These are phyloP conservation scores for fruit fly (Drosophila melanogaster) DNA, from an alignment of 1,140 invertebrate genomes.

Conservation along the genomic window Release_6_plus_ISO1_MT NC_004354.4:14684001-14684500, in stretches of 20 bases:
- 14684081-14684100: conserved; percentile 48
- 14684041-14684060: not conserved
- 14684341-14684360: conserved; percentile 26
- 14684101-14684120: conserved; percentile 38
- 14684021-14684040: conserved; percentile 23
- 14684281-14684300: conserved; percentile 54
- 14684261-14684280: conserved; percentile 46
- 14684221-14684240: not conserved
- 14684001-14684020: conserved; percentile 61
- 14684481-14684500: not conserved
- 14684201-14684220: not conserved
- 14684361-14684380: conserved; percentile 32
- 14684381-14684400: too few relatives aligned
- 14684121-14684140: conserved; percentile 77
- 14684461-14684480: conserved; percentile 6
- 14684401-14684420: conserved; percentile 25
- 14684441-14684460: conserved; percentile 12
- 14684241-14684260: conserved; percentile 23
- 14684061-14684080: too few relatives aligned
- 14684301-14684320: conserved; percentile 31
- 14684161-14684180: conserved; percentile 83
- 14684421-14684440: conserved; percentile 20
- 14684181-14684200: conserved; percentile 40
- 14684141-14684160: conserved; percentile 84
- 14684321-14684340: not conserved